A percentile compares a stretch with the other conserved stretches of the same genome.
Evolutionary conservation across 2,797 vertebrate species (phyloP).

Genomic region (Sebastes vulpes): DNA sequence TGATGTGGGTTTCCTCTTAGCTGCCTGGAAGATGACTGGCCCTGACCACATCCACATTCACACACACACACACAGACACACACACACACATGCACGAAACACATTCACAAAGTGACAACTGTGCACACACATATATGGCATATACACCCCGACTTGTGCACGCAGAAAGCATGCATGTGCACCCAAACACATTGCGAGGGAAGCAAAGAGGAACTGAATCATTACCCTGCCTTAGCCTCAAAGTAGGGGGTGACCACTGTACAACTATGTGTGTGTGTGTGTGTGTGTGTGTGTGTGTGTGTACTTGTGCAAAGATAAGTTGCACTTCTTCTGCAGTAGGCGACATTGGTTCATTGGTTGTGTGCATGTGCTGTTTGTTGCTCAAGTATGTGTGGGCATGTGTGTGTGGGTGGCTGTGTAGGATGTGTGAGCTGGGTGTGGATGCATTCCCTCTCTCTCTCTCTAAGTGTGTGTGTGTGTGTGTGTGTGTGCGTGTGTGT

Average conservation of each 20-base stretch:
- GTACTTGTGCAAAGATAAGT: constrained; percentile 46
- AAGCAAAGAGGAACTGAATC: constrained; percentile 94
- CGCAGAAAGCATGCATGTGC: not conserved
- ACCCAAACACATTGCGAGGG: constrained; percentile 47
- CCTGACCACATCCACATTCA: constrained; percentile 97
- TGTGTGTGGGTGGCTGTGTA: constrained; percentile 63
- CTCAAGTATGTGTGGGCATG: constrained; percentile 66
- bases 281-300: constrained; percentile 36
- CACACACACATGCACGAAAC: constrained; percentile 1
- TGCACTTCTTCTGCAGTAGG: constrained; percentile 50
- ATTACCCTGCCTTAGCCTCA: constrained; percentile 86
- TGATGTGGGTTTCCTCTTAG: constrained; percentile 99
- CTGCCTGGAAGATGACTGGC: constrained; percentile 97
- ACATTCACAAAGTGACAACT: constrained; percentile 60
- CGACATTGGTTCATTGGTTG: constrained; percentile 33
- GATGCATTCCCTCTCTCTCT: constrained; percentile 60
- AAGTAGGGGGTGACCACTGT: constrained; percentile 78
- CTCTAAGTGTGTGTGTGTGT: not conserved
- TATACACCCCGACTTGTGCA: constrained; percentile 8
- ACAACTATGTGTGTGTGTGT: constrained; percentile 36
- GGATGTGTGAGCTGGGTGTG: constrained; percentile 75
- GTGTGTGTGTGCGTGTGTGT: constrained; percentile 28
- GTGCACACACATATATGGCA: constrained; percentile 22
- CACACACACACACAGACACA: constrained; percentile 74
- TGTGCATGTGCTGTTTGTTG: constrained; percentile 51